Percentiles rank a stretch among this genome's conserved stretches.
Conservation (phyloP, 2,797 vertebrate genomes). For the Pelochelys cantorii region DNA sequence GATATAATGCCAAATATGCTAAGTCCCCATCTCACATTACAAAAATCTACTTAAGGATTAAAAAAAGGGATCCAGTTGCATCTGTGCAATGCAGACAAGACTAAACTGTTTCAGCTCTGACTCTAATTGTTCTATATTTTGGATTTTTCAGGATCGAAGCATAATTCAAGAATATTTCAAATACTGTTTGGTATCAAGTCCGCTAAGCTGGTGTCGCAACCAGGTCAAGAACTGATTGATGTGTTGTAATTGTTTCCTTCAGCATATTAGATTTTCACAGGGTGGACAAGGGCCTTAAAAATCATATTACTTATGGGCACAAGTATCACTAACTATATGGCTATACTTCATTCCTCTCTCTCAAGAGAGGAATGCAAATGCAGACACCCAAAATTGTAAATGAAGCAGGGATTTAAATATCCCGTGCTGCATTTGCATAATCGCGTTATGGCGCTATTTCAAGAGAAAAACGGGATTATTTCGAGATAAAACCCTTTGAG, state of each 20-base stretch:
- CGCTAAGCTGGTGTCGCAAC: not conserved
- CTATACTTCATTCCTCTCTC: too few species aligned
- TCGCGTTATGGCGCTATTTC: too few species aligned
- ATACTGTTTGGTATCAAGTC: rapidly evolving
- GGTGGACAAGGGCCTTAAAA: not conserved
- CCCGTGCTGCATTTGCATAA: too few species aligned
- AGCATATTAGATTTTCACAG: not conserved
- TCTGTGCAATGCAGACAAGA: not conserved
- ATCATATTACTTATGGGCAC: not conserved
- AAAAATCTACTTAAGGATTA: not conserved
- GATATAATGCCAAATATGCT: too few species aligned
- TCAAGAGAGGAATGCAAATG: too few species aligned
- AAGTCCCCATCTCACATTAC: not conserved
- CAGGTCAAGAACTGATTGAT: not conserved
- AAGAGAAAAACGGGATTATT: too few species aligned
- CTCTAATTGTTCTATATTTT: not conserved
- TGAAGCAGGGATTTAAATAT: too few species aligned
- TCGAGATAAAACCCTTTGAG: too few species aligned
- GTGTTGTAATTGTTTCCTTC: not conserved
- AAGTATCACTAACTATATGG: not conserved
- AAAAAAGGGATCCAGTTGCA: not conserved
- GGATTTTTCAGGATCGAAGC: not conserved
- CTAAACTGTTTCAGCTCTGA: not conserved
- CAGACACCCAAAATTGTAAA: too few species aligned
- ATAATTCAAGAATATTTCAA: not conserved